Base-by-base conservation (phyloP, 2,888 invertebrate species). In the Trichogramma evanescens region DNA sequence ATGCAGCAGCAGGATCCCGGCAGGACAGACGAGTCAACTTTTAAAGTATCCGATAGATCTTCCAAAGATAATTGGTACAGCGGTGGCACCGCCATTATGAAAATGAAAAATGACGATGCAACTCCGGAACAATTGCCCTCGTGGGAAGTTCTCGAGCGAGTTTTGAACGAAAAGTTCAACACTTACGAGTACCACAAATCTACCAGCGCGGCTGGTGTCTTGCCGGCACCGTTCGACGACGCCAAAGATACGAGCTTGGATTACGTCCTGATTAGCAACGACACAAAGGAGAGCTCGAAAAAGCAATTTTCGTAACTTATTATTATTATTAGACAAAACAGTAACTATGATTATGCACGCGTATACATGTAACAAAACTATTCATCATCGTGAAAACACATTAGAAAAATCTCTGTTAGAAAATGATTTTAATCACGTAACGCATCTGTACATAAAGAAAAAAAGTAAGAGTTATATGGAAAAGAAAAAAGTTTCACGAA, bases 61-160 rank as follows among this genome's bases (percentile, higher is more conserved):
- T 71, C 72, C 6, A 71, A 70, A 13, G 67, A 67, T 26, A 26
- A 26, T 54, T 71, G 68, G 69, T 70, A 63, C 51, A 65, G 68
- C 7, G 26, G 9, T 38, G 38, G 42, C 41, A 50, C 9, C 8
- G 10, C 10, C 45, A 44, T 50, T 56, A 64, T 26, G 26, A 62
- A 56, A 65, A 65, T 49, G 62, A 63, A 51, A 61, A 61, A 46
- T 66, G 67, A 49, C 63, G 67, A 41, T 58, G 56, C 62, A 63
- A 62, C 56, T 67, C 67, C 43, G 61, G 68, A 66, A 63, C 67
- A 66, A 64, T 67, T 72, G 57, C 71, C 73, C 10, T 72, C 72
- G 26, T 74, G 74, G 74, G 72, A 72, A 43, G 63, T 70, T 63
- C 68, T 74, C 49, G 73, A 74, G 54, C 69, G 69, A 39, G 67